These are phyloP conservation scores for Theristicus caerulescens DNA, from an alignment of 2,113 vertebrate genomes.

Conservation along the genomic window DNA sequence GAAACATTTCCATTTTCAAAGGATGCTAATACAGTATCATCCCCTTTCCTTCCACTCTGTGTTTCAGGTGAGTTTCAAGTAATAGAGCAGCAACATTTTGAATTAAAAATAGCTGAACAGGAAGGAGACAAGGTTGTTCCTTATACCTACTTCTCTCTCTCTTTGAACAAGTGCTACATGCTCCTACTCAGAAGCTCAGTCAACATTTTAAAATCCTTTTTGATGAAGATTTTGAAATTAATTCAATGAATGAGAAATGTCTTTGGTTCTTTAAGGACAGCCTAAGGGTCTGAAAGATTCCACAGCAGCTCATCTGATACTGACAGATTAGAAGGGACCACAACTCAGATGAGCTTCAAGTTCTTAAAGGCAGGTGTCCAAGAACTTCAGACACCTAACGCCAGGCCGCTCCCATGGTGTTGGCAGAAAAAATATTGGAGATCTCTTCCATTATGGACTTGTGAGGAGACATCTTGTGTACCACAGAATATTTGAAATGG, in stretches of 20 bases:
- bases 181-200: not conserved
- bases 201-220: not conserved
- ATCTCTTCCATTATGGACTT: not conserved
- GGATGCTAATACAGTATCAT: not conserved
- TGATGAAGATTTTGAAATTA: not conserved
- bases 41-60: not conserved
- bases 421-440: not conserved
- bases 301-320: not conserved
- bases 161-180: not conserved
- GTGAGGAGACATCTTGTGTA: not conserved
- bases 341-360: not conserved
- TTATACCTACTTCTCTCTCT: not conserved
- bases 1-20: slow-evolving; percentile 7
- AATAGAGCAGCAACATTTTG: not conserved
- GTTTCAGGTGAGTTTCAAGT: slow-evolving; percentile 1
- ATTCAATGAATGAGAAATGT: not conserved
- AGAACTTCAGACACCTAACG: not conserved
- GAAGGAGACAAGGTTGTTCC: not conserved
- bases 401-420: not conserved
- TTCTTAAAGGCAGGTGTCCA: not conserved
- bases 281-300: not conserved
- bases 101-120: not conserved
- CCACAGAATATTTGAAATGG: not conserved
- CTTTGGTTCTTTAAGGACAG: not conserved
- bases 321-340: not conserved